Percentiles rank a stretch among this genome's conserved stretches.
These are phyloP conservation scores for Nasonia longicornis DNA, from an alignment of 1,140 invertebrate species.

Conservation along the genomic window DNA sequence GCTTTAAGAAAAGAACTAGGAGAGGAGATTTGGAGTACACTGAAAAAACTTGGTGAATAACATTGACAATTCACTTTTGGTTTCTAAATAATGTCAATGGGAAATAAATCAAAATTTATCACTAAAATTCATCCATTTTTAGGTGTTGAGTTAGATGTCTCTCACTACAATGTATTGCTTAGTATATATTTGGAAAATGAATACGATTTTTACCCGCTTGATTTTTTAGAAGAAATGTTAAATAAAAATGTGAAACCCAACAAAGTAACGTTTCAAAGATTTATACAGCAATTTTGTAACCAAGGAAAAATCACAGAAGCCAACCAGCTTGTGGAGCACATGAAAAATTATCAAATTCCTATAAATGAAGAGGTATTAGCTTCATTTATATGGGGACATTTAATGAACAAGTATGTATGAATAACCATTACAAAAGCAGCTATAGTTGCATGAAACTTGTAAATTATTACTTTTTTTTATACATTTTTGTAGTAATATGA, in stretches of 20 bases:
- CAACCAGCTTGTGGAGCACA: not conserved
- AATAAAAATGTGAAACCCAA: constrained; percentile 1
- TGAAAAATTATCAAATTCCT: not conserved
- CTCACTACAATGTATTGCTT: constrained; percentile 23
- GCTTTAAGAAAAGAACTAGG: not conserved
- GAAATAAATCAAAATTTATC: not conserved
- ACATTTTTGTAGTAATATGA: not conserved
- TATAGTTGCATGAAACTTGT: not conserved
- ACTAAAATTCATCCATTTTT: not conserved
- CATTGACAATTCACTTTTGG: not conserved
- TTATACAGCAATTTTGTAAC: constrained; percentile 18
- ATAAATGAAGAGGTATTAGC: constrained; percentile 9
- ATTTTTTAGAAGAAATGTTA: constrained; percentile 21
- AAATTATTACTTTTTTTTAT: not conserved
- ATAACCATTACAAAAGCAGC: not conserved
- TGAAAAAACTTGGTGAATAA: not conserved
- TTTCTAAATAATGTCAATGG: not conserved
- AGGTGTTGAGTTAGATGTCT: constrained; percentile 19
- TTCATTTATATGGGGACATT: not conserved
- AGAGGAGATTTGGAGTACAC: constrained; percentile 7
- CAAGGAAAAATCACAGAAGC: constrained; percentile 15
- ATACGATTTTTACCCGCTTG: constrained; percentile 12
- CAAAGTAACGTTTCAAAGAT: constrained; percentile 14
- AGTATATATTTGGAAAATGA: constrained; percentile 23
- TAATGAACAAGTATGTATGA: constrained; percentile 5